Evolutionary conservation across 2,797 vertebrate species (phyloP), one percentile per base, ranked within the genome.

Genomic region (Scolopax bukidnonensis): DNA sequence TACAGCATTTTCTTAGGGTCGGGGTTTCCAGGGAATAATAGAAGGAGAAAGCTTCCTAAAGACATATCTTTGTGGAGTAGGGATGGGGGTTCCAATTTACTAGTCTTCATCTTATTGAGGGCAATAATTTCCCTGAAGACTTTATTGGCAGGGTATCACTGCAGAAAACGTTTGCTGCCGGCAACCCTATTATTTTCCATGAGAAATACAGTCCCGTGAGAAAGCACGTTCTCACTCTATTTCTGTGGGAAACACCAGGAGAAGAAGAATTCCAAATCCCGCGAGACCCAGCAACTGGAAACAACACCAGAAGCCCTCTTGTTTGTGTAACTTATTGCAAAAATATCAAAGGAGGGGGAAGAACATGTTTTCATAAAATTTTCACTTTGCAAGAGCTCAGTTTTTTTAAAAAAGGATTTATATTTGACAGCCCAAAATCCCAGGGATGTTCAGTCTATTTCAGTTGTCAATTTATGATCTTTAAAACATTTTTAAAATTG

Each of bases 401-500:
- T 70, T 80, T 82, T 80, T 6, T 48, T 54, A 92, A 96, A 96
- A 91, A 43, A 71, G 84, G 84, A 93, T 97, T 96, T 96, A 95
- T 96, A 89, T 97, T 97, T 97, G 97, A 96, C 93, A 92, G 96
- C 95, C 51, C 84, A 94, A 92, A 97, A 97, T 97, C 91, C 90
- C 89, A 82, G 74, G 96, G 94, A 94, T 84, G 82, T 69, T 94
- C 96, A 91, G 93, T 96, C 96, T 97, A 95, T 97, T 97, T 95
- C 95, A 94, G 82, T 96, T 98, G 97, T 97, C 97, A 97, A 97
- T 98, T 98, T 98, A 98, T 3, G 95, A 97, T 98, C 97, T 97
- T 97, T 97, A 97, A 97, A 97, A 97, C 94, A 97, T 96, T 97
- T 97, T 98, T 94, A 91, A 97, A 98, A 98, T 97, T 97, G 97